Evolutionary conservation across 30 jellyfish, hydroid and myxozoan genomes (phyloP), one percentile per base, ranked within the genome.

Genomic region (Aurelia sp.): DNA sequence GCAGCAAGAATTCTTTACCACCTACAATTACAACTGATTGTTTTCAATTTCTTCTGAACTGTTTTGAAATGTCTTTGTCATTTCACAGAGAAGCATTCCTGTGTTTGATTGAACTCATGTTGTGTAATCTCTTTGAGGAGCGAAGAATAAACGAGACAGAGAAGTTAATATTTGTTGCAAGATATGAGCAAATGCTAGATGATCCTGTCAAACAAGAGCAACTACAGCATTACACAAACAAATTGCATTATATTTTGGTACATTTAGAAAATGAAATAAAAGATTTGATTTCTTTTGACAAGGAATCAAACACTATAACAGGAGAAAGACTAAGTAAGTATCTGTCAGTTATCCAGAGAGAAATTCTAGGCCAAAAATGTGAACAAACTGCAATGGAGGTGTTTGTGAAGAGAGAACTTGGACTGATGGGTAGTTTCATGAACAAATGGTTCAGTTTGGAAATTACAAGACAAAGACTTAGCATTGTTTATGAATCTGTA

Each of bases 361-460:
- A 83, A 55, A 9, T 83, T 50, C 44, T 71, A 0, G 50, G 53
- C 6, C 62, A 61, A 12, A 61, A 51, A 10, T 73, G 57, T 52
- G 40, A 58, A 12, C 67, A 71, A 18, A 51, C 59, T 3, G 86
- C 62, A 21, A 58, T 23, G 3, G 92, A 83, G 40, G 61, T 73
- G 52, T 37, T 83, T 71, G 65, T 63, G 11, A 47, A 33, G 23
- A 83, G 73, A 3, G 92, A 83, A 67, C 58, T 23, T 21, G 74
- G 86, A 3, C 33, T 83, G 63, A 61, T 64, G 22, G 47, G 35
- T 16, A 40, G 48, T 15, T 31, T 72, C 15, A 53, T 60, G 40
- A 81, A 83, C 22, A 83, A 48, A 48, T 83, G 92, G 92, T 69
- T 71, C 62, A 57, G 64, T 33, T 73, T 83, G 13, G 92, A 83